Conservation (phyloP, 2,797 vertebrate species). For the Gambelia wislizenii region DNA sequence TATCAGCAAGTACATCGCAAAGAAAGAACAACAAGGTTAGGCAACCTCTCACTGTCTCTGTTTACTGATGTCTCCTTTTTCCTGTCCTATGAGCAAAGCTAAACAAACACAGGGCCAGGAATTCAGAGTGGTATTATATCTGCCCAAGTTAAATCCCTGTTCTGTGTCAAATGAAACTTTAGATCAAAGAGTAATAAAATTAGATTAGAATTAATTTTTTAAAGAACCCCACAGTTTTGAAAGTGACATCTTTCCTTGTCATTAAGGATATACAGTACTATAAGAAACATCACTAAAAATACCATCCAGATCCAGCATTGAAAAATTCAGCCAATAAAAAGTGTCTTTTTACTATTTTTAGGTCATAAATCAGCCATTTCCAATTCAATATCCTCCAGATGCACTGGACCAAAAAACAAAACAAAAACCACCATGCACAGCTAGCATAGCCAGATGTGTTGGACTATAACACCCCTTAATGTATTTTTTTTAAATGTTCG, state of each 20-base stretch:
- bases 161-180: neutral
- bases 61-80: conserved; percentile 22
- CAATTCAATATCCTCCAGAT: neutral
- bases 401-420: neutral
- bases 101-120: neutral
- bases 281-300: conserved; percentile 5
- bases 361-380: neutral
- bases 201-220: neutral
- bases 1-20: neutral
- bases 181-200: neutral
- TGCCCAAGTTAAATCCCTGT: neutral
- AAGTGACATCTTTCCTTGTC: neutral
- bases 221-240: neutral
- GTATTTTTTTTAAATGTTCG: neutral
- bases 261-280: neutral
- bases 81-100: neutral
- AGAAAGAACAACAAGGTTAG: neutral
- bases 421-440: too few relatives aligned
- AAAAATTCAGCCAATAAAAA: neutral
- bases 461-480: neutral
- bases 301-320: neutral
- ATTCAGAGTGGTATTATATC: neutral
- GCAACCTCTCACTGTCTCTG: neutral
- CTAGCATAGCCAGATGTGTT: neutral
- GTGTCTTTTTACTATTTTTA: neutral